phyloP scores from a whole-genome alignment of 2,888 invertebrate genomes.

The Meghimatium bilineatum region DNA sequence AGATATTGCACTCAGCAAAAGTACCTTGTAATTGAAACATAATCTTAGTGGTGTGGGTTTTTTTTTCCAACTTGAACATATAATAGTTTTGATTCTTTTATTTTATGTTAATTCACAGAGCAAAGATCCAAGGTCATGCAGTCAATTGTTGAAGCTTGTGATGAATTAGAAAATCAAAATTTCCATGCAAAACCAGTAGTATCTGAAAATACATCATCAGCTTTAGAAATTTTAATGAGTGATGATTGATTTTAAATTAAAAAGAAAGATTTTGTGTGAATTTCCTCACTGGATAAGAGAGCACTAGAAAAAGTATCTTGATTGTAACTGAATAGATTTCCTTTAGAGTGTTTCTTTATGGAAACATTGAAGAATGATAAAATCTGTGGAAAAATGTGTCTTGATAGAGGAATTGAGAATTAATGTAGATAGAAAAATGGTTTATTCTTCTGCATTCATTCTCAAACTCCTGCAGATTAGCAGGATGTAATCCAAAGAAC shows the following conservation, averaged over 20 bases:
- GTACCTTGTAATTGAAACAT: too few species aligned
- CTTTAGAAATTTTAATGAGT: background rate
- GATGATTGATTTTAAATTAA: background rate
- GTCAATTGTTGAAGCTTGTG: constrained; percentile 41
- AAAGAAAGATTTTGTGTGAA: background rate
- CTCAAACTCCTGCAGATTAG: too few species aligned
- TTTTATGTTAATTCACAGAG: constrained; percentile 33
- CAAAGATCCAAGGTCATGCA: constrained; percentile 42
- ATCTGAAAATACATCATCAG: background rate
- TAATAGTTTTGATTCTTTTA: background rate
- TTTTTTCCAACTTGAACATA: too few species aligned
- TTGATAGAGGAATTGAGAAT: background rate
- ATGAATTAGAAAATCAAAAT: constrained; percentile 25
- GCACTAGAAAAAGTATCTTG: background rate
- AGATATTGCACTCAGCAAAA: too few species aligned
- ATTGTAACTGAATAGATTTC: background rate
- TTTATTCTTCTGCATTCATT: too few species aligned
- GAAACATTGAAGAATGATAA: background rate
- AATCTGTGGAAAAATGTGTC: background rate
- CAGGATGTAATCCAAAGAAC: too few species aligned
- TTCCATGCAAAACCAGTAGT: background rate
- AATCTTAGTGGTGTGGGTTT: too few species aligned
- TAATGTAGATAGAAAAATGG: background rate
- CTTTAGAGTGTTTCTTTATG: background rate
- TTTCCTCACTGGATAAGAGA: background rate